A percentile compares a stretch with the other conserved stretches of the same genome.
Evolutionary conservation across 2,797 vertebrate species (phyloP).

Genomic region (Xenopus petersii): DNA sequence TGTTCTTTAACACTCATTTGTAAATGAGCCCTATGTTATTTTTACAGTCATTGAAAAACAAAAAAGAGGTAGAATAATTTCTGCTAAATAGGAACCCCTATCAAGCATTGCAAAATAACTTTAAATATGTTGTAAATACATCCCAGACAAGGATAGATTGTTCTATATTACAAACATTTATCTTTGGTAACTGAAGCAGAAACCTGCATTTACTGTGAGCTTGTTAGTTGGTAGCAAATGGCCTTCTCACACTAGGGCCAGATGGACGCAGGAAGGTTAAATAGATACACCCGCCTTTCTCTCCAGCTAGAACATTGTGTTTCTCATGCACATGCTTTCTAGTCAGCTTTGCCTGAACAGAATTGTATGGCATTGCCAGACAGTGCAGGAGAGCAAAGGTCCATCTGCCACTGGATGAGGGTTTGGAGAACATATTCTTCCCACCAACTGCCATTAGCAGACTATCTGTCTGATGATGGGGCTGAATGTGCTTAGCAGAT

Average conservation of each 20-base stretch:
- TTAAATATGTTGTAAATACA: too few species aligned
- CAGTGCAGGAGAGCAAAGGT: conserved; percentile 38
- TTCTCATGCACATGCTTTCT: conserved; percentile 39
- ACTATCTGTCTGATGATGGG: conserved; percentile 12
- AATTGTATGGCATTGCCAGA: conserved; percentile 31
- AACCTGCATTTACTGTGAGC: too few species aligned
- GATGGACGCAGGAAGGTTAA: conserved; percentile 29
- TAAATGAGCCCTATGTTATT: too few species aligned
- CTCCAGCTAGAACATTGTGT: conserved; percentile 40
- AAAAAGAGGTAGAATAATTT: too few species aligned
- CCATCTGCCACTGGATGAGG: conserved; percentile 39
- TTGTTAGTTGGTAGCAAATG: conserved; percentile 26
- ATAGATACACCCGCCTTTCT: conserved; percentile 9
- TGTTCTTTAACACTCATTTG: too few species aligned
- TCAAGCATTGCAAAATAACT: too few species aligned
- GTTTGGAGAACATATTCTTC: not conserved
- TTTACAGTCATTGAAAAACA: too few species aligned
- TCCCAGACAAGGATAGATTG: too few species aligned
- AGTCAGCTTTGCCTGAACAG: conserved; percentile 17
- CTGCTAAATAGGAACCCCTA: too few species aligned
- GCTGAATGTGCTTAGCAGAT: conserved; percentile 36
- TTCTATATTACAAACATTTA: too few species aligned
- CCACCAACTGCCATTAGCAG: conserved; percentile 25
- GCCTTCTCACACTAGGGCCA: conserved; percentile 31
- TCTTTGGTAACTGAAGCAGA: too few species aligned